These are phyloP conservation scores for Otus scops DNA, from an alignment of 2,797 vertebrate genomes.

Conservation along the genomic window DNA sequence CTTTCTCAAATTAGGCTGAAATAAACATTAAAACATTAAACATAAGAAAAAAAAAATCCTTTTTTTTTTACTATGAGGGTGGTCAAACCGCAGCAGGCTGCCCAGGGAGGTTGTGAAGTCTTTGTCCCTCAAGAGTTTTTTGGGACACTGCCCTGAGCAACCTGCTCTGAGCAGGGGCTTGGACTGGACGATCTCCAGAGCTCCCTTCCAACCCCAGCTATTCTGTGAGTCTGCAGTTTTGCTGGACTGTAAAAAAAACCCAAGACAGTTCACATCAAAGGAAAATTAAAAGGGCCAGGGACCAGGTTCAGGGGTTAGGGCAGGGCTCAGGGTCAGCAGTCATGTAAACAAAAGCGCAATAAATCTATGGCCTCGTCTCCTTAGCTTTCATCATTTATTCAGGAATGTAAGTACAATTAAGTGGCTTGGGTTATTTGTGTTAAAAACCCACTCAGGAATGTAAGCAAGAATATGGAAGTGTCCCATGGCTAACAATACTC, in stretches of 20 bases:
- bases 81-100: not conserved
- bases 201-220: not conserved
- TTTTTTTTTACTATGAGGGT: not conserved
- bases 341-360: fast-evolving
- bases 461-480: not conserved
- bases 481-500: not conserved
- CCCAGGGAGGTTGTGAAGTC: not conserved
- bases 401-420: slow-evolving; percentile 25
- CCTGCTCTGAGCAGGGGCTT: not conserved
- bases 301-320: not conserved
- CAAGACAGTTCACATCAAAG: not conserved
- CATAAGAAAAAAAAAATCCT: fast-evolving
- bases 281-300: not conserved
- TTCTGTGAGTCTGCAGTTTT: not conserved
- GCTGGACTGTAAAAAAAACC: not conserved
- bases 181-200: not conserved
- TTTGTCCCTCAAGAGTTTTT: not conserved
- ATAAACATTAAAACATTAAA: not conserved
- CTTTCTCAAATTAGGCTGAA: not conserved
- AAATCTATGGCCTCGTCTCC: not conserved
- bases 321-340: not conserved
- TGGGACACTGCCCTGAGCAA: not conserved
- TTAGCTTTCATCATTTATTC: slow-evolving; percentile 26
- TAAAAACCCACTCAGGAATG: not conserved
- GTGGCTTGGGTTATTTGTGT: not conserved